These are phyloP conservation scores for Palythoa heliodiscus DNA, from an alignment of 92 coral and sea anemone species.

Conservation along the genomic window DNA sequence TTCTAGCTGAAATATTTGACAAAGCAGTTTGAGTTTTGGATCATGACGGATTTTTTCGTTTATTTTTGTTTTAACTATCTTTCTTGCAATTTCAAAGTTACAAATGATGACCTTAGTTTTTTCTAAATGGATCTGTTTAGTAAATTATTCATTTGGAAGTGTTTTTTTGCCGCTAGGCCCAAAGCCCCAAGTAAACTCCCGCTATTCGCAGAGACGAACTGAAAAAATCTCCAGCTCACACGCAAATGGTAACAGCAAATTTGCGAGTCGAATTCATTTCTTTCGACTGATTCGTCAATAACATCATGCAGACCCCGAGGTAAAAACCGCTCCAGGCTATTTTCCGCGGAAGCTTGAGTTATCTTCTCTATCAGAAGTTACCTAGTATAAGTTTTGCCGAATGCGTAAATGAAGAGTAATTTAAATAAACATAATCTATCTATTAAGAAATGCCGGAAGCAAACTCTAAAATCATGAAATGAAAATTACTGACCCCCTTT, in stretches of 20 bases:
- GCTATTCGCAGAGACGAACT: neutral
- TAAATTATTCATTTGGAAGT: neutral
- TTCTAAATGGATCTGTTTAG: slow-evolving; percentile 12
- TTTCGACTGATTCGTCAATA: slow-evolving; percentile 3
- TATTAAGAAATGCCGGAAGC: slow-evolving; percentile 26
- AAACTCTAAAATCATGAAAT: neutral
- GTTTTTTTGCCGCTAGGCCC: slow-evolving; percentile 9
- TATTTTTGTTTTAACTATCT: slow-evolving; percentile 15
- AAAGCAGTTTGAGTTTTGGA: neutral
- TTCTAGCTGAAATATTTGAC: neutral
- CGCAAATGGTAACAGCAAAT: neutral
- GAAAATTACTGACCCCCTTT: slow-evolving; percentile 6
- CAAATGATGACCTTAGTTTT: slow-evolving; percentile 18
- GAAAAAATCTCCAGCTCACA: neutral
- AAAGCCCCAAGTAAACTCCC: neutral
- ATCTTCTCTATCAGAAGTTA: slow-evolving; percentile 24
- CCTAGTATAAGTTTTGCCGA: slow-evolving; percentile 18
- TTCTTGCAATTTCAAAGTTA: slow-evolving; percentile 19
- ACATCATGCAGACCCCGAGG: slow-evolving; percentile 5
- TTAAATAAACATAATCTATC: slow-evolving; percentile 33
- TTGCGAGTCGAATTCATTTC: neutral
- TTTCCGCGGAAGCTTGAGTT: slow-evolving; percentile 28
- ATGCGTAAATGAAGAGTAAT: slow-evolving; percentile 7
- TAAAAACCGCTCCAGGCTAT: slow-evolving; percentile 19
- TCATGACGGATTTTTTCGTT: neutral